Evolutionary conservation across 2,888 invertebrate species (phyloP), one percentile per base, ranked within the genome.

Genomic region (Pristionchus fissidentatus): DNA sequence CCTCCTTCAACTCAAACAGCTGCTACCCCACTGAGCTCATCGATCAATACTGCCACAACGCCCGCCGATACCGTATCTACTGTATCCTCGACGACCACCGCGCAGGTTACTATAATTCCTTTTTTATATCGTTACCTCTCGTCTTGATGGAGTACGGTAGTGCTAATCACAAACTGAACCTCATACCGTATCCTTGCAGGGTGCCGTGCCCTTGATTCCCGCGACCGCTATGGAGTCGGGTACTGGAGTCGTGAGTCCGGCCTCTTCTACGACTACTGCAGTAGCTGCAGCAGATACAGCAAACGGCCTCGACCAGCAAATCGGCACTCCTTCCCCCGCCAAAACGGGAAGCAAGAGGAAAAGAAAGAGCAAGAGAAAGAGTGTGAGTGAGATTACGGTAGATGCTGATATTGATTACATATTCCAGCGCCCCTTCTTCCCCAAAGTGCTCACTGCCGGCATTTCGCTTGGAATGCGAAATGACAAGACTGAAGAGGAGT

Each of bases 281-380:
- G 4, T 19, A 3, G 57, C 3, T 29, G 10, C 7, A 22, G 22
- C 55, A 7, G 10, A 15, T 55, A n/a, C 55, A 60, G 70, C 70
- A 8, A 41, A 43, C 41, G 7, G 19, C 35, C 38, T 66, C 66
- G 41, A 10, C 41, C 29, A 60, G 29, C n/a, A n/a, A n/a, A n/a
- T n/a, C n/a, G n/a, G n/a, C n/a, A n/a, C n/a, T n/a, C n/a, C n/a
- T n/a, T n/a, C n/a, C n/a, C n/a, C n/a, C n/a, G n/a, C n/a, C n/a
- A n/a, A n/a, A n/a, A n/a, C n/a, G n/a, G n/a, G 41, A 41, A 41
- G 70, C 43, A 41, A 41, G 26, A 41, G 70, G 43, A 70, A 70
- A 41, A 70, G 70, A 15, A 66, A 22, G 22, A 8, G 66, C 35
- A 70, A 70, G 70, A 38, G 70, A 19, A 70, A 70, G 70, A 22